Conservation (phyloP, 2,888 invertebrate genomes). For the Drosophila aldrichi region DNA sequence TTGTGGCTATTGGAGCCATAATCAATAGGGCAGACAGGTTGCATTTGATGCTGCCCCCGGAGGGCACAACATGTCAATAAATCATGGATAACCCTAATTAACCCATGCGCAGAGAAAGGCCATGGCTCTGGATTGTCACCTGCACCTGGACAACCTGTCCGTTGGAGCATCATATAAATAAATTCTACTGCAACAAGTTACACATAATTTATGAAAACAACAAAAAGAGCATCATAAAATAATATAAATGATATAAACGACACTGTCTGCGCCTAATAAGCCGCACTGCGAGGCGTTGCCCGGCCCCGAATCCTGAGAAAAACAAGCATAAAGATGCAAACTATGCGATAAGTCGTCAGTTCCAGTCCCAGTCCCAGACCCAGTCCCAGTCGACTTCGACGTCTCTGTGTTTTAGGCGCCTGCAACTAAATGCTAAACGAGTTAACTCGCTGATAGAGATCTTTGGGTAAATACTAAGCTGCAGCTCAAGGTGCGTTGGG, state of each 20-base stretch:
- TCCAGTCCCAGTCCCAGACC: constrained; percentile 12
- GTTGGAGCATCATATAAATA: constrained; percentile 24
- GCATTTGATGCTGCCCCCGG: constrained; percentile 42
- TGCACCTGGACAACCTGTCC: constrained; percentile 39
- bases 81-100: constrained; percentile 77
- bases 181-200: constrained; percentile 58
- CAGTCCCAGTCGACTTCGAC: constrained; percentile 9
- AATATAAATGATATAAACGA: constrained; percentile 81
- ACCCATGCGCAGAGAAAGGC: constrained; percentile 48
- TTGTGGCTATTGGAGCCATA: constrained; percentile 56
- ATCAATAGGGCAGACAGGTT: constrained; percentile 59
- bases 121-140: constrained; percentile 60
- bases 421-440: constrained; percentile 83
- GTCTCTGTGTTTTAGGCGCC: constrained; percentile 71
- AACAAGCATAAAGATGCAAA: constrained; percentile 66
- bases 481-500: constrained; percentile 72
- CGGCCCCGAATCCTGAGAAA: constrained; percentile 59
- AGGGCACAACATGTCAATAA: constrained; percentile 64
- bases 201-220: constrained; percentile 64
- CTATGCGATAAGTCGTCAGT: constrained; percentile 62
- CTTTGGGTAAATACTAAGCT: constrained; percentile 73
- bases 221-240: constrained; percentile 66
- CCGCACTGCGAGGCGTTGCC: constrained; percentile 60
- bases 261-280: constrained; percentile 80
- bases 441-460: constrained; percentile 83